These are phyloP conservation scores for Galemys pyrenaicus DNA, from an alignment of 2,113 vertebrate species.

Conservation along the genomic window DNA sequence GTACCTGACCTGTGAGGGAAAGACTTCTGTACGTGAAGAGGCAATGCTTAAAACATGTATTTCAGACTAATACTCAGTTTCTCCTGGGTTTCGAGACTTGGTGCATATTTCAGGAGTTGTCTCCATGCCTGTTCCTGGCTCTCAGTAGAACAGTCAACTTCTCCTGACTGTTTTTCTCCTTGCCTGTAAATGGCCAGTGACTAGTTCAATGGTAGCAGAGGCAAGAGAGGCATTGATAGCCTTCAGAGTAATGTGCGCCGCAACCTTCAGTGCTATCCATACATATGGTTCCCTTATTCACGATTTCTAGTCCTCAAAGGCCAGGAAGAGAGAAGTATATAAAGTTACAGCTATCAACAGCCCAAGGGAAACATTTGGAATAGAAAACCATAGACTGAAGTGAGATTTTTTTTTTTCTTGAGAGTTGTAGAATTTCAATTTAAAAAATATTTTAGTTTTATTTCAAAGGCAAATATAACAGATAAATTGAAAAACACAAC, in stretches of 20 bases:
- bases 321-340: background rate
- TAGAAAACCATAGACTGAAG: background rate
- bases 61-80: background rate
- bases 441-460: background rate
- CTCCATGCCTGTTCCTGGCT: background rate
- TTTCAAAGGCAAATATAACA: conserved; percentile 11
- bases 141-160: background rate
- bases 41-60: background rate
- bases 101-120: background rate
- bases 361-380: background rate
- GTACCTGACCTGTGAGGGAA: background rate
- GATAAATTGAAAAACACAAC: conserved; percentile 20
- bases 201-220: background rate
- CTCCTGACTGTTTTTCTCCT: background rate
- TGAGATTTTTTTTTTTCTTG: background rate
- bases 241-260: background rate
- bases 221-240: background rate
- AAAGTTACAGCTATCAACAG: conserved; percentile 13
- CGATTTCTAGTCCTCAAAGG: background rate
- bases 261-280: background rate
- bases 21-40: background rate
- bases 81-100: background rate
- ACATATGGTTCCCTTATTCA: background rate
- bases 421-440: conserved; percentile 19
- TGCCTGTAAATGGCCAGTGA: background rate